Evolutionary conservation across 2,113 vertebrate species (phyloP).

Genomic region (Misgurnus mizolepis): DNA sequence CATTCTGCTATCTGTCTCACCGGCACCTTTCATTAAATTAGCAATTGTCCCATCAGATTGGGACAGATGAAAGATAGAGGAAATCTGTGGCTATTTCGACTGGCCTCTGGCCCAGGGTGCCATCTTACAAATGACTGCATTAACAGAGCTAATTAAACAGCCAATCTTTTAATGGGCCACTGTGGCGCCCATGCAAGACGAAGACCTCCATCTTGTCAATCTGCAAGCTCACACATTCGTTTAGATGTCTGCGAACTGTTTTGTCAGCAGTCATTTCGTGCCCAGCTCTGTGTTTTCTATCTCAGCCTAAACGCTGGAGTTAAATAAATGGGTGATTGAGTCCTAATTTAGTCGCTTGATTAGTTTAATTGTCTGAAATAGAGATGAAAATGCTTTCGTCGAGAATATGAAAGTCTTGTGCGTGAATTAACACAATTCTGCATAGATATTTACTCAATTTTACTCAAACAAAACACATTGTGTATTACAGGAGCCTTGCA

Average conservation of each 20-base stretch:
- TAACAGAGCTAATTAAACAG: constrained; percentile 67
- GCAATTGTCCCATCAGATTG: constrained; percentile 37
- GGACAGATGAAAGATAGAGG: constrained; percentile 7
- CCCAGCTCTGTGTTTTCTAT: constrained; percentile 47
- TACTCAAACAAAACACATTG: constrained; percentile 4
- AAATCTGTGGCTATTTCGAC: constrained; percentile 51
- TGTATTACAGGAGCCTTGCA: neutral
- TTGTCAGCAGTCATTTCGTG: constrained; percentile 50
- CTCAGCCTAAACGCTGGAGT: constrained; percentile 43
- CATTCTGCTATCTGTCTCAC: neutral
- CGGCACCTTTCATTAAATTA: constrained; percentile 19
- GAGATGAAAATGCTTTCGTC: constrained; percentile 43
- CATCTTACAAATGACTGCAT: constrained; percentile 66
- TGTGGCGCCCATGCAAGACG: constrained; percentile 60
- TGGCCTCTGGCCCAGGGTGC: constrained; percentile 60
- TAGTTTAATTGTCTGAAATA: constrained; percentile 47
- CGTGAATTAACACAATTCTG: constrained; percentile 44
- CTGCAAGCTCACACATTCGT: constrained; percentile 58
- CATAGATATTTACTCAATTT: constrained; percentile 35
- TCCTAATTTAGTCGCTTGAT: constrained; percentile 53
- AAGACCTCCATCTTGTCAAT: constrained; percentile 58
- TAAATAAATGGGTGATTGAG: constrained; percentile 54
- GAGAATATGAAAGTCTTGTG: constrained; percentile 31
- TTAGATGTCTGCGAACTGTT: constrained; percentile 55
- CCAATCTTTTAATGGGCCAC: constrained; percentile 64